phyloP scores from a whole-genome alignment of 2,888 invertebrate species.

The Monochamus alternatus region DNA sequence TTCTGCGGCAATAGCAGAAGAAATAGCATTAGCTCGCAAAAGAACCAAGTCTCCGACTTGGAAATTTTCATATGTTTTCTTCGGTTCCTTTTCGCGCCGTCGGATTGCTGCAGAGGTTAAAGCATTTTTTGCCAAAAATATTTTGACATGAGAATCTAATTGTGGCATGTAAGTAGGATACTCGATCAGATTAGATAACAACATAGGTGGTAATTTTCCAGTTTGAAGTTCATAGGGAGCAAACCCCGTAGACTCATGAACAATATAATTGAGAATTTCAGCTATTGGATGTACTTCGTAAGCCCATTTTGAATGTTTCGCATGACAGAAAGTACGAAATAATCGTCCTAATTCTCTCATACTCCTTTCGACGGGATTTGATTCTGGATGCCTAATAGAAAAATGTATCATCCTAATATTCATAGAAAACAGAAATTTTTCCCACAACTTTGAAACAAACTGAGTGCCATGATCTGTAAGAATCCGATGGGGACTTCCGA shows the following conservation, averaged over 20 bases:
- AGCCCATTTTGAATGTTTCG: constrained; percentile 34
- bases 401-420: constrained; percentile 15
- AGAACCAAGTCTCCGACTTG: too few relatives aligned
- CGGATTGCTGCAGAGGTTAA: too few relatives aligned
- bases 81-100: too few relatives aligned
- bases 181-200: too few relatives aligned
- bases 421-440: neutral
- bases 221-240: constrained; percentile 15
- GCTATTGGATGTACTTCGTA: neutral
- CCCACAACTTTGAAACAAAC: constrained; percentile 51
- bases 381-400: constrained; percentile 33
- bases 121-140: too few relatives aligned
- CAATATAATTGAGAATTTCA: constrained; percentile 24
- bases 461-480: constrained; percentile 50
- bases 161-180: too few relatives aligned
- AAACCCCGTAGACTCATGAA: constrained; percentile 37
- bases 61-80: too few relatives aligned
- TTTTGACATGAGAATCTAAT: too few relatives aligned
- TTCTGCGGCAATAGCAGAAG: too few relatives aligned
- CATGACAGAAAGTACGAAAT: constrained; percentile 15
- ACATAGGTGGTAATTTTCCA: neutral
- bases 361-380: constrained; percentile 24
- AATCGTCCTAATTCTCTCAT: constrained; percentile 27
- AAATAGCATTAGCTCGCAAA: too few relatives aligned
- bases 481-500: too few relatives aligned